Base-by-base conservation (phyloP, 92 coral and sea anemone genomes). In the Galaxea fascicularis region DNA sequence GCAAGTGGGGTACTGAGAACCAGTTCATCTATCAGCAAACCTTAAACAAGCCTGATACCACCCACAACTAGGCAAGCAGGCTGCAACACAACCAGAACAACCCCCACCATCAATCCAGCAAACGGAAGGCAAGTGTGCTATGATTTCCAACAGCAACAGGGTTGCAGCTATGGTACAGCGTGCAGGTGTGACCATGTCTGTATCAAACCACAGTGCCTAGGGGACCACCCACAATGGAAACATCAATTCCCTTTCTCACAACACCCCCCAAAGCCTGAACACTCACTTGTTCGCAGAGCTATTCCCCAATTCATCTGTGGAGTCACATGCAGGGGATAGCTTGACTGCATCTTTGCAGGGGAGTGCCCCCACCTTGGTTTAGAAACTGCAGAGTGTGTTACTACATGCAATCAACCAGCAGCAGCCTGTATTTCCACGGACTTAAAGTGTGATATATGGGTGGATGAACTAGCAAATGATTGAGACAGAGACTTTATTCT, bases 1-100 rank as follows among this genome's bases (percentile, higher is more conserved):
- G 87, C 52, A 73, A 64, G 74, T 83, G 87, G 80, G 88, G 87
- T 29, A 83, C 80, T 44, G 80, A 83, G 58, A 83, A 78, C 44
- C 87, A 73, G 65, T 59, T 83, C 39, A 60, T 83, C 62, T 82
- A 58, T 62, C 86, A 82, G 86, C 78, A 82, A 58, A 54, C 72
- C 4, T 65, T 71, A 2, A 57, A 82, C 74, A 82, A 71, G 39
- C 80, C 80, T 60, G 68, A 76, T 39, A 16, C 74, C 62, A 70
- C 0, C 79, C 73, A 46, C 65, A 44, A 77, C 70, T 28, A 82
- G 56, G 46, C 78, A 71, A 84, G 17, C 70, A 39, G 56, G 56
- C 67, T 67, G 87, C 57, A 35, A 73, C 46, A 18, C 80, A 20
- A 21, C 12, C 63, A 60, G 17, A 64, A 0, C 56, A 45, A 41